Base-by-base conservation (phyloP, 2,888 invertebrate genomes). In the Agriotes lineatus region DNA sequence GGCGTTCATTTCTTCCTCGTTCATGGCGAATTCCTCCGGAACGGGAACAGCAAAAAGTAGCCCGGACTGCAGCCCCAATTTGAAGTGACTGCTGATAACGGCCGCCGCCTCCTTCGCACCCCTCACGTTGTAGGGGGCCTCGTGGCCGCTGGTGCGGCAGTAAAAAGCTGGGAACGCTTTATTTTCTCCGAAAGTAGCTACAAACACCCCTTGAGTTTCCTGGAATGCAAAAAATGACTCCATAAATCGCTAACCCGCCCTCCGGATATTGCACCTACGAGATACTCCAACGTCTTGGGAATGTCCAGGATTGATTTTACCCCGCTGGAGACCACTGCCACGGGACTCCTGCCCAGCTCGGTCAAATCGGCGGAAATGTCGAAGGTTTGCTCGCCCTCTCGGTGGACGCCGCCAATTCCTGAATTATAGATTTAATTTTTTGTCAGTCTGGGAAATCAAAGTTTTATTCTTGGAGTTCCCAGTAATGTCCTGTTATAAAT, bases 291-390 rank as follows among this genome's bases (percentile, higher is more conserved):
- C 0, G 99, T 99, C 81, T 92, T 91, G 2, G 91, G 93, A 76
- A 99, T 96, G 83, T 99, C 99, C 66, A 99, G 87, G 77, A 99
- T 98, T 16, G 98, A 97, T 85, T 99, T 99, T 62, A 97, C 91
- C 0, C 99, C 99, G 79, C 97, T 95, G 75, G 96, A 97, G 1
- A 99, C 91, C 4, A 99, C 97, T 48, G 95, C 90, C 0, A 98
- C 91, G 10, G 92, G 91, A 70, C 93, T 95, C 66, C 92, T 89
- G 0, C 96, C 94, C 59, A 99, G 86, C 83, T 99, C 98, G 5
- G 89, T 90, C 57, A 99, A 87, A 85, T 99, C 99, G 0, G 98
- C 96, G 70, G 98, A 99, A 59, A 99, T 86, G 83, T 99, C 99
- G 84, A 97, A 87, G 42, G 94, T 93, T n/a, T 83, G 83, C 81